Conservation (phyloP, 2,113 vertebrate genomes). For the Uropsilus gracilis region DNA sequence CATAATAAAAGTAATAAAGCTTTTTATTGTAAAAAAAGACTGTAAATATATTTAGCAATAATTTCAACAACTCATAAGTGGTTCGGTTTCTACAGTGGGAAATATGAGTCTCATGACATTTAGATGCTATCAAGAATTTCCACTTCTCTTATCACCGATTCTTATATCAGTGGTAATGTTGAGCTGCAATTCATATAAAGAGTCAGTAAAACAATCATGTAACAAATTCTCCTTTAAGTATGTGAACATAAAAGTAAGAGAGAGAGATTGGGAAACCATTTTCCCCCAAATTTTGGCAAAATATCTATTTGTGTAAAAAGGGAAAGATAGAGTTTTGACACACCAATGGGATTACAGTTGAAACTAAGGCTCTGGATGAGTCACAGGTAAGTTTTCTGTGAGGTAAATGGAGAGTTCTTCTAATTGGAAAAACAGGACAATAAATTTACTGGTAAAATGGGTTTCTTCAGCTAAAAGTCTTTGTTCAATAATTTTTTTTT, state of each 20-base stretch:
- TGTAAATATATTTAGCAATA: conserved; percentile 86
- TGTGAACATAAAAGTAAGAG: conserved; percentile 13
- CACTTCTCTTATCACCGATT: neutral
- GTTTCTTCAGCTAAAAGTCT: neutral
- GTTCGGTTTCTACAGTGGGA: conserved; percentile 76
- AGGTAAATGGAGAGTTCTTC: neutral
- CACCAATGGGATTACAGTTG: neutral
- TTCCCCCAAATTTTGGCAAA: conserved; percentile 15
- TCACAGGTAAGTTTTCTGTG: neutral
- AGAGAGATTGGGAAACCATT: neutral
- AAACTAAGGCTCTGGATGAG: neutral
- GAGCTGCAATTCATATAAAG: neutral
- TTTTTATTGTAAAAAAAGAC: conserved; percentile 85
- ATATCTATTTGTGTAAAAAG: neutral
- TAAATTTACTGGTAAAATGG: neutral
- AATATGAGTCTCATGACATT: conserved; percentile 78
- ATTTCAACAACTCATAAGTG: conserved; percentile 83
- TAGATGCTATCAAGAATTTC: conserved; percentile 67
- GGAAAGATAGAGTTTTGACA: neutral
- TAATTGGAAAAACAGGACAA: neutral
- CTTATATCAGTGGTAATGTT: neutral
- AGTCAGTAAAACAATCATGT: conserved; percentile 9
- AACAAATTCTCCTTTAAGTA: neutral
- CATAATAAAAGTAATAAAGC: conserved; percentile 85
- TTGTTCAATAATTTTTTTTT: conserved; percentile 38